Conservation (phyloP, 2,113 vertebrate species). For the Python bivittatus region DNA sequence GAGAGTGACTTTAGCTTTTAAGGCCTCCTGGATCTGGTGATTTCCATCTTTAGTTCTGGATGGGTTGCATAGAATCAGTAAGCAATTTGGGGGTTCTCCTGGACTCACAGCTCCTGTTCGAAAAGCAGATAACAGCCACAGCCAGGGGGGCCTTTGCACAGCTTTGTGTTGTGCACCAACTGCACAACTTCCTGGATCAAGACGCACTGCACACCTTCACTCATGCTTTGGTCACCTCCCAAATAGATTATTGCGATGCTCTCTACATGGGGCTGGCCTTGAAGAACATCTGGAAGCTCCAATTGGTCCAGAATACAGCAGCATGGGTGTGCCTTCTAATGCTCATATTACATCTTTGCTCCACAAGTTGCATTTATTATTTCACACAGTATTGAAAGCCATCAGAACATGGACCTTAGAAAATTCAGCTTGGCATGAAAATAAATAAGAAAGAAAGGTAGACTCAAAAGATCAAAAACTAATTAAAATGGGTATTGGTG, state of each 20-base stretch:
- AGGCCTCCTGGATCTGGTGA: not conserved
- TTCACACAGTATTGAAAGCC: not conserved
- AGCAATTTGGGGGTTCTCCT: not conserved
- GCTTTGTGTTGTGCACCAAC: not conserved
- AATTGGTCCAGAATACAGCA: not conserved
- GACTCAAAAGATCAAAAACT: not conserved
- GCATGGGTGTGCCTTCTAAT: not conserved
- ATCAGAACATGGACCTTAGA: not conserved
- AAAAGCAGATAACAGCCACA: not conserved
- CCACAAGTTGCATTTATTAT: not conserved
- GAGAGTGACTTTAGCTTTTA: not conserved
- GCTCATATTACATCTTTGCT: not conserved
- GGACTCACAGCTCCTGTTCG: not conserved
- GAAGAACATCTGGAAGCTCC: not conserved
- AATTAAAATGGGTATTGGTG: not conserved
- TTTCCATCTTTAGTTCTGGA: not conserved
- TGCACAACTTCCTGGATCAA: no score
- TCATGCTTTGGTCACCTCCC: not conserved
- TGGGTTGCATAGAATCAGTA: not conserved
- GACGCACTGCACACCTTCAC: not conserved
- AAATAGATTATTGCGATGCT: not conserved
- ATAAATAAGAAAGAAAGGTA: not conserved
- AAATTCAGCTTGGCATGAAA: not conserved
- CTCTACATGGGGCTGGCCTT: not conserved
- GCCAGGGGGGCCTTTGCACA: not conserved